Conservation (phyloP, 2,797 vertebrate species). For the Enteromius unitaeniatus region DNA sequence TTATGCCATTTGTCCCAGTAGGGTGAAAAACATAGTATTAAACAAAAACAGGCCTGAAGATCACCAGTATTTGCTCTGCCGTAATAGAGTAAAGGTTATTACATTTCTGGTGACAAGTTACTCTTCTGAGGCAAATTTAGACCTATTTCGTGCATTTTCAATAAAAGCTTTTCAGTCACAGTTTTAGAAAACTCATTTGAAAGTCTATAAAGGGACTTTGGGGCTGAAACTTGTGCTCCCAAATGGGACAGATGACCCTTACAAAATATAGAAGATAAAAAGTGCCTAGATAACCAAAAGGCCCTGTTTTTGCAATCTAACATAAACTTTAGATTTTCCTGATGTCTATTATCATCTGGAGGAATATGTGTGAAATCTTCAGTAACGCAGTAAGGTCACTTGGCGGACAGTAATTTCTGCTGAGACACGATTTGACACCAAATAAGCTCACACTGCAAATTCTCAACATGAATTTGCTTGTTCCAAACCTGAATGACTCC, state of each 20-base stretch:
- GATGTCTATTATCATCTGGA: constrained; percentile 25
- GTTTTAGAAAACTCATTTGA: constrained; percentile 2
- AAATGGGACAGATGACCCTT: constrained; percentile 21
- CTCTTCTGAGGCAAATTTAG: constrained; percentile 41
- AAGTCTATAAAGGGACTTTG: constrained; percentile 11
- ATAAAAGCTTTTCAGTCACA: constrained; percentile 33
- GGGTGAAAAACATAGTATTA: constrained; percentile 56
- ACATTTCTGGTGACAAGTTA: constrained; percentile 7
- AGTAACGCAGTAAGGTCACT: constrained; percentile 31
- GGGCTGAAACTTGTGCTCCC: background rate
- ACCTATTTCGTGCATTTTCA: constrained; percentile 12
- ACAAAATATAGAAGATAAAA: background rate
- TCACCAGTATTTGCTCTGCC: constrained; percentile 45
- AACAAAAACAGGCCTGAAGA: constrained; percentile 48
- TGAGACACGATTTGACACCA: constrained; percentile 20
- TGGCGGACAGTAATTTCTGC: constrained; percentile 10
- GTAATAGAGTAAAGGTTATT: constrained; percentile 38
- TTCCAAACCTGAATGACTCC: background rate
- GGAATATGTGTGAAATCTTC: background rate
- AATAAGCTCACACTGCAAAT: constrained; percentile 6
- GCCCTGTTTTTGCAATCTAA: constrained; percentile 9
- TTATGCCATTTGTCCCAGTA: constrained; percentile 57
- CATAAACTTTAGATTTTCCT: background rate
- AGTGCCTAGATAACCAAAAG: constrained; percentile 13
- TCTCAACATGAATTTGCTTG: background rate